phyloP scores from a whole-genome alignment of 2,888 invertebrate genomes.

The Catocala fraxini region DNA sequence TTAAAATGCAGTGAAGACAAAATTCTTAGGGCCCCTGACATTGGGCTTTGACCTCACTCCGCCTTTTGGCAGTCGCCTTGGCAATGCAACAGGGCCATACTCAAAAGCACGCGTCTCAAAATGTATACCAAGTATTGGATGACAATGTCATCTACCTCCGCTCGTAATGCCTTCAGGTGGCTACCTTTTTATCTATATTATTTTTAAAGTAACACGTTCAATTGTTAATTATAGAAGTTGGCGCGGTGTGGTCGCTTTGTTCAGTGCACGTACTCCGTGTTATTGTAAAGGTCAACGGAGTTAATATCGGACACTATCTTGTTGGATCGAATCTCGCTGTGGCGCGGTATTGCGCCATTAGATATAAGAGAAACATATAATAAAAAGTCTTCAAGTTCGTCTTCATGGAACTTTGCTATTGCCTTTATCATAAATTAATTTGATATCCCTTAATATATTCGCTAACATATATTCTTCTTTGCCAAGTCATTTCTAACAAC shows the following conservation, averaged over 20 bases:
- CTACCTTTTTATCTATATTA: constrained; percentile 55
- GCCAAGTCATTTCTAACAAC: too few species aligned
- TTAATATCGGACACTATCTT: constrained; percentile 50
- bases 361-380: constrained; percentile 27
- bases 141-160: constrained; percentile 53
- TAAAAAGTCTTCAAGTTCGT: constrained; percentile 10
- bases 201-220: constrained; percentile 49
- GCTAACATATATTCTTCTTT: too few species aligned
- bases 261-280: constrained; percentile 46
- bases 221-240: constrained; percentile 60
- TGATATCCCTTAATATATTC: too few species aligned
- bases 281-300: constrained; percentile 55
- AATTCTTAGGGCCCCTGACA: constrained; percentile 85
- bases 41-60: constrained; percentile 77
- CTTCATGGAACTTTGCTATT: too few species aligned
- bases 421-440: too few species aligned
- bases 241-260: constrained; percentile 53
- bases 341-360: constrained; percentile 43
- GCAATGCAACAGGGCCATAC: constrained; percentile 79
- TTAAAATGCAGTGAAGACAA: constrained; percentile 63
- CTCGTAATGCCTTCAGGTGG: constrained; percentile 23
- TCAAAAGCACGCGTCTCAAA: constrained; percentile 67
- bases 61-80: constrained; percentile 85
- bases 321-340: constrained; percentile 40
- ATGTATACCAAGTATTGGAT: constrained; percentile 55